Percentiles rank a stretch among this genome's conserved stretches.
phyloP scores from a whole-genome alignment of 2,113 vertebrate species.

The Cervus canadensis region DNA sequence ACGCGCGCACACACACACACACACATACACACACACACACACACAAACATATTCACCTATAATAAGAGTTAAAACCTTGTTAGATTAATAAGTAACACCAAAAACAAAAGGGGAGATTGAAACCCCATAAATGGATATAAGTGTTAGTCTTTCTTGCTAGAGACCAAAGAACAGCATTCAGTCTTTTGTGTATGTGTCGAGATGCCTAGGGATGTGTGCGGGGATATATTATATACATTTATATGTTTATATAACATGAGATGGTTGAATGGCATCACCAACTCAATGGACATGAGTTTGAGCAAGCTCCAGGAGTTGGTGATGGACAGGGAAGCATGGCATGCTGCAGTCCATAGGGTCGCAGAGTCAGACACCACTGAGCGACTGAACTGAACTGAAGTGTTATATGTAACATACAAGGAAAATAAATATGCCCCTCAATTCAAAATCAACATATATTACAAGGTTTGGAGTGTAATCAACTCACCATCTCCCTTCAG shows the following conservation, averaged over 20 bases:
- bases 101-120: not conserved
- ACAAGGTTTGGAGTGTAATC: not conserved
- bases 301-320: not conserved
- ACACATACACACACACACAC: not conserved
- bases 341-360: not conserved
- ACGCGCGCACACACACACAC: rapidly evolving
- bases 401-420: not conserved
- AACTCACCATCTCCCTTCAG: not conserved
- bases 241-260: not conserved
- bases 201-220: not conserved
- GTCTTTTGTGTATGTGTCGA: not conserved
- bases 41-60: not conserved
- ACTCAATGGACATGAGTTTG: not conserved
- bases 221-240: not conserved
- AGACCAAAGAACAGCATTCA: not conserved
- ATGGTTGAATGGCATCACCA: not conserved
- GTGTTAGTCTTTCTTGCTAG: not conserved
- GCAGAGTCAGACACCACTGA: rapidly evolving
- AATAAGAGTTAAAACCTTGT: not conserved
- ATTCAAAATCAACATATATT: not conserved
- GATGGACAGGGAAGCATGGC: not conserved
- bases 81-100: constrained; percentile 7
- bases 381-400: not conserved
- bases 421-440: not conserved
- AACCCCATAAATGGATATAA: not conserved